phyloP scores from a whole-genome alignment of 2,888 invertebrate species.

The Apamea epomidion region DNA sequence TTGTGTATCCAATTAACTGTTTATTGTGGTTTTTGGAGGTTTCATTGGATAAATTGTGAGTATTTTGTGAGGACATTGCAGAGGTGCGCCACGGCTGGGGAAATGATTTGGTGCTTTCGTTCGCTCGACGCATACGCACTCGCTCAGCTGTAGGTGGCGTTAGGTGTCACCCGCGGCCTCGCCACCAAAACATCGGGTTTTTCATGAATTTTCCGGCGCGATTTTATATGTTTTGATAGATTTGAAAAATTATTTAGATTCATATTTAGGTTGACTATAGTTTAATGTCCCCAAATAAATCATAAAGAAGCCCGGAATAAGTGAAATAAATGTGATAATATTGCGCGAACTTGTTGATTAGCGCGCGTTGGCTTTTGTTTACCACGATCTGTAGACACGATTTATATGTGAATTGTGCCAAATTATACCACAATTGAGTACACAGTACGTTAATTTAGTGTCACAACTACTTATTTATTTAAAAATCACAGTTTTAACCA shows the following conservation, averaged over 20 bases:
- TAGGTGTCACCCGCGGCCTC: slow-evolving; percentile 84
- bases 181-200: slow-evolving; percentile 88
- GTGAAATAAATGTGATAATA: slow-evolving; percentile 77
- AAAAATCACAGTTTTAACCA: slow-evolving; percentile 51
- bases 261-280: slow-evolving; percentile 66
- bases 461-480: slow-evolving; percentile 56
- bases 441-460: slow-evolving; percentile 59
- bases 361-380: slow-evolving; percentile 83
- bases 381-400: slow-evolving; percentile 76
- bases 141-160: slow-evolving; percentile 91
- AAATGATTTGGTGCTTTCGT: slow-evolving; percentile 91
- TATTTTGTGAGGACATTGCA: slow-evolving; percentile 89
- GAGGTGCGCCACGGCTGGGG: slow-evolving; percentile 91
- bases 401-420: slow-evolving; percentile 76
- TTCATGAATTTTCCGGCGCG: slow-evolving; percentile 90
- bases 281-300: slow-evolving; percentile 64
- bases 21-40: slow-evolving; percentile 89
- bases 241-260: slow-evolving; percentile 76
- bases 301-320: slow-evolving; percentile 57
- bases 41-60: slow-evolving; percentile 88
- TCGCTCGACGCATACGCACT: slow-evolving; percentile 89
- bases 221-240: slow-evolving; percentile 81
- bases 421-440: slow-evolving; percentile 66
- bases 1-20: slow-evolving; percentile 88
- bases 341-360: slow-evolving; percentile 84